phyloP scores from a whole-genome alignment of 1,140 invertebrate genomes.

The Choristoneura fumiferana region DNA sequence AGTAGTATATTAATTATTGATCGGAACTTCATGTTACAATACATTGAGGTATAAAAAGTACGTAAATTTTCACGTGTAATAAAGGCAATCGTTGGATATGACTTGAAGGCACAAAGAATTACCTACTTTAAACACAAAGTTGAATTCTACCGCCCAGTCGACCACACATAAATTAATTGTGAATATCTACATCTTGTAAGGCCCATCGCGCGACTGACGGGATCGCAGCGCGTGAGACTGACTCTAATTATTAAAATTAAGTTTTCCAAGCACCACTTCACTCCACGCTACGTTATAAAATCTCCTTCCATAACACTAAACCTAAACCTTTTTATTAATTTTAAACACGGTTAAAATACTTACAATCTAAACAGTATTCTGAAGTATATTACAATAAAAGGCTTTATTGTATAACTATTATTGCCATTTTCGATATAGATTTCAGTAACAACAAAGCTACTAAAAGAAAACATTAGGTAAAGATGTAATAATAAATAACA shows the following conservation, averaged over 20 bases:
- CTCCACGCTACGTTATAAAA: slow-evolving; percentile 35
- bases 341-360: slow-evolving; percentile 46
- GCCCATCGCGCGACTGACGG: background rate
- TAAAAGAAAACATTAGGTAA: slow-evolving; percentile 29
- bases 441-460: slow-evolving; percentile 43
- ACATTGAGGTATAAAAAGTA: slow-evolving; percentile 50
- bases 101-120: slow-evolving; percentile 66
- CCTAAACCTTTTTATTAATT: slow-evolving; percentile 51
- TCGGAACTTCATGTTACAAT: slow-evolving; percentile 40
- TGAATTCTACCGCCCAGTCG: slow-evolving; percentile 5
- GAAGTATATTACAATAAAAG: slow-evolving; percentile 71
- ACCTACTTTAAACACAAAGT: slow-evolving; percentile 48
- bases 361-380: slow-evolving; percentile 53
- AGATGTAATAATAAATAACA: slow-evolving; percentile 48
- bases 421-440: slow-evolving; percentile 64
- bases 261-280: slow-evolving; percentile 59
- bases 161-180: slow-evolving; percentile 13
- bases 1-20: slow-evolving; percentile 27
- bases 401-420: slow-evolving; percentile 70
- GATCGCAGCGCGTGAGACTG: background rate
- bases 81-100: slow-evolving; percentile 69
- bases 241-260: slow-evolving; percentile 20
- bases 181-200: slow-evolving; percentile 18
- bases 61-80: slow-evolving; percentile 49
- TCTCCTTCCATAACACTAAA: slow-evolving; percentile 47